These are phyloP conservation scores for Amphimedon queenslandica DNA, from an alignment of 37 sponge, comb jelly and placozoan genomes.

Conservation along the genomic window DNA sequence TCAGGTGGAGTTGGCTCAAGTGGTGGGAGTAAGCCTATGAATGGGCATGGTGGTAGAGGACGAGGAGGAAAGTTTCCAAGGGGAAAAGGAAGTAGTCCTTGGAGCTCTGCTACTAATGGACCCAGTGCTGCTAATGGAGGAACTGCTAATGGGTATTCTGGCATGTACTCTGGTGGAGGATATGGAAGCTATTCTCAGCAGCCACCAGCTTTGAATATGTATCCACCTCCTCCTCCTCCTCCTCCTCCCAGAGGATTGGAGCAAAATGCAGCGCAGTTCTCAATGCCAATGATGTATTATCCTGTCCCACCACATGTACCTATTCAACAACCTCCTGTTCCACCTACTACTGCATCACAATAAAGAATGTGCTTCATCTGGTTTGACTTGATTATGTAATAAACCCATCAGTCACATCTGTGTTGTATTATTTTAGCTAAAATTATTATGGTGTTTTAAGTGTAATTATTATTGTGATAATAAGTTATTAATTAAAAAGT, in stretches of 20 bases:
- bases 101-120: not conserved
- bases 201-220: not conserved
- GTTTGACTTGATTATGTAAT: no score
- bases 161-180: not conserved
- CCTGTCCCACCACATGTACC: not conserved
- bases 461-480: no score
- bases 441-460: no score
- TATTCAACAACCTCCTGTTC: not conserved
- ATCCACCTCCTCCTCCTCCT: not conserved
- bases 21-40: slow-evolving; percentile 1
- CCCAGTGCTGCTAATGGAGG: not conserved
- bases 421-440: no score
- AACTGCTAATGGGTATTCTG: no score
- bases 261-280: not conserved
- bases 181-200: not conserved
- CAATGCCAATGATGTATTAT: not conserved
- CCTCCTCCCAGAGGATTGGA: not conserved
- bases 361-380: no score
- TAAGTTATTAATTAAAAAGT: no score
- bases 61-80: not conserved
- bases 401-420: no score
- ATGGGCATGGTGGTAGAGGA: slow-evolving; percentile 32
- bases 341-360: not conserved
- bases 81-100: not conserved
- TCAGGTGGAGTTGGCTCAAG: not conserved